These are phyloP conservation scores for Plecotus auritus DNA, from an alignment of 2,113 vertebrate genomes.

Conservation along the genomic window DNA sequence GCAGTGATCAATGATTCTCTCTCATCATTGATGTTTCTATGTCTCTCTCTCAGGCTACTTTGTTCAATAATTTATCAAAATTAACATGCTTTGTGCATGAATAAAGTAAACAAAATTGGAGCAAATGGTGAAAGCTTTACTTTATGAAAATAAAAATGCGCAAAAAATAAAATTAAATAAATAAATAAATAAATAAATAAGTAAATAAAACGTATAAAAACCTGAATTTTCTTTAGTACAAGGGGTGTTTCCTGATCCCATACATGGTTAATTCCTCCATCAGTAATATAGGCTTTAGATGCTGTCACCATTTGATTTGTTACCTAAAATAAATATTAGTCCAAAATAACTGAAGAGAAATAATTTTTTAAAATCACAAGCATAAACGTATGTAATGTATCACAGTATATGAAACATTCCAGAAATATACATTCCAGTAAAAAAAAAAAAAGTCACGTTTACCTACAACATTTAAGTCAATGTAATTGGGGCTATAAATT, in stretches of 20 bases:
- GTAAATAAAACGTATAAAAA: constrained; percentile 65
- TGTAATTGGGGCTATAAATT: background rate
- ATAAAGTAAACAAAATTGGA: background rate
- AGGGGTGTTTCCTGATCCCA: constrained; percentile 86
- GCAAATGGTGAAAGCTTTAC: background rate
- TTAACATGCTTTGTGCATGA: background rate
- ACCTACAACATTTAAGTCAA: background rate
- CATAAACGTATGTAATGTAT: background rate
- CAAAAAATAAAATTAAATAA: constrained; percentile 58
- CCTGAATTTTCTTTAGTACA: constrained; percentile 86
- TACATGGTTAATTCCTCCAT: constrained; percentile 77
- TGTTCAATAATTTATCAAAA: background rate
- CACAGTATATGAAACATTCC: background rate
- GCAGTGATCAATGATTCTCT: no score
- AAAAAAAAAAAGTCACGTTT: constrained; percentile 1
- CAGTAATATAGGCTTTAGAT: constrained; percentile 88
- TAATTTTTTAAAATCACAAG: background rate
- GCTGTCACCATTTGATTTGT: constrained; percentile 90
- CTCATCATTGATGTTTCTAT: background rate
- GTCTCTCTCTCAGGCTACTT: background rate
- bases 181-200: no score
- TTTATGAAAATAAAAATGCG: background rate
- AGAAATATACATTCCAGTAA: background rate
- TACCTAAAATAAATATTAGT: constrained; percentile 77
- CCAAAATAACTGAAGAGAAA: constrained; percentile 31